Conservation (phyloP, 2,888 invertebrate species). For the Eugnorisma glareosa region DNA sequence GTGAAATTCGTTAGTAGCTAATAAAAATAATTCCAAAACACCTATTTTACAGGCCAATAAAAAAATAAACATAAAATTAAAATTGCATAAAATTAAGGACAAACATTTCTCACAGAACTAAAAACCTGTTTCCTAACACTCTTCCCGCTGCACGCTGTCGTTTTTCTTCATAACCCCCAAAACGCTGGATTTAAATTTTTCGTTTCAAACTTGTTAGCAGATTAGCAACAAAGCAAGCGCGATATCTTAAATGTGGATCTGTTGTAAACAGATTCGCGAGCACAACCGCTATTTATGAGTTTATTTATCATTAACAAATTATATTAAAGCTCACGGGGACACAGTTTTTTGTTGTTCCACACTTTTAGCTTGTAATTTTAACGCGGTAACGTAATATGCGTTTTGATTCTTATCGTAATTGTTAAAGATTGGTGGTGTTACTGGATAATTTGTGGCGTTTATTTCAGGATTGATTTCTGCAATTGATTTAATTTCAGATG, state of each 20-base stretch:
- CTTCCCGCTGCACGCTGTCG: conserved; percentile 57
- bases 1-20: neutral
- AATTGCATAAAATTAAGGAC: neutral
- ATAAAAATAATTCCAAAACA: neutral
- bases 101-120: conserved; percentile 40
- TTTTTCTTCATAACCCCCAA: conserved; percentile 86
- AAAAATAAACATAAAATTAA: neutral
- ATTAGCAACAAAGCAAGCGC: conserved; percentile 89
- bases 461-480: conserved; percentile 30
- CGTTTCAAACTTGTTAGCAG: conserved; percentile 89
- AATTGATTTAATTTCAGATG: conserved; percentile 6
- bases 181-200: conserved; percentile 87
- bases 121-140: conserved; percentile 50
- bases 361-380: conserved; percentile 79
- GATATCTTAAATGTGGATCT: conserved; percentile 91
- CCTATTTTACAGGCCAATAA: neutral
- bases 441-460: conserved; percentile 50
- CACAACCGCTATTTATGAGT: conserved; percentile 89
- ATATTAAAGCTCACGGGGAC: conserved; percentile 87
- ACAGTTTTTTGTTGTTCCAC: conserved; percentile 83
- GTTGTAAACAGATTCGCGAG: conserved; percentile 90
- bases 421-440: conserved; percentile 70
- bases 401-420: conserved; percentile 84
- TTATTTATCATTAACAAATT: conserved; percentile 91
- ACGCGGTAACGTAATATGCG: conserved; percentile 74